Conservation (phyloP, 2,888 invertebrate genomes). For the Tuta absoluta region DNA sequence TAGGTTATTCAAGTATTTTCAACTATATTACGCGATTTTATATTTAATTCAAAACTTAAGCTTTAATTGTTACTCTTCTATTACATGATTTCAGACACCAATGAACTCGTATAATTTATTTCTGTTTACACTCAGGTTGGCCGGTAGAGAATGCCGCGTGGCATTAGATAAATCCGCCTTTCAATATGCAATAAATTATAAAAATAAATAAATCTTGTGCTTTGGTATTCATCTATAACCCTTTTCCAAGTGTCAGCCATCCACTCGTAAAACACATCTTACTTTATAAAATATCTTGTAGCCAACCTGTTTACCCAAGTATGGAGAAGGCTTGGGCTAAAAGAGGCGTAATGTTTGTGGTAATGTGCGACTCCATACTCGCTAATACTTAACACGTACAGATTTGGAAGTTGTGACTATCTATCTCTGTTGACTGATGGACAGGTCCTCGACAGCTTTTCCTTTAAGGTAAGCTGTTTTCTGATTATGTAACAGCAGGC, state of each 20-base stretch:
- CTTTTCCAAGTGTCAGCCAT: not conserved
- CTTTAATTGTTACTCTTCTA: too few relatives aligned
- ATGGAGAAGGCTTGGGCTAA: not conserved
- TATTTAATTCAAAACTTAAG: too few relatives aligned
- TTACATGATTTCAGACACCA: too few relatives aligned
- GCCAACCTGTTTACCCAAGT: not conserved
- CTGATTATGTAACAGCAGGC: not conserved
- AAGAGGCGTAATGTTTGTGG: slow-evolving; percentile 9
- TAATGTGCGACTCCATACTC: not conserved
- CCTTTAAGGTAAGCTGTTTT: slow-evolving; percentile 9
- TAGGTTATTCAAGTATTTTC: too few relatives aligned
- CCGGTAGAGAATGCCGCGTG: too few relatives aligned
- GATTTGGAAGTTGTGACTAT: slow-evolving; percentile 4
- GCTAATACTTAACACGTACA: slow-evolving; percentile 9
- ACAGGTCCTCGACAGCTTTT: not conserved
- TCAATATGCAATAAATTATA: too few relatives aligned
- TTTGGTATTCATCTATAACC: too few relatives aligned
- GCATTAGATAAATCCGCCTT: too few relatives aligned
- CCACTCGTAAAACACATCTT: not conserved
- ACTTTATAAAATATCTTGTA: not conserved
- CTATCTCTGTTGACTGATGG: slow-evolving; percentile 1
- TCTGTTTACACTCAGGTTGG: too few relatives aligned
- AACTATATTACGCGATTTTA: too few relatives aligned
- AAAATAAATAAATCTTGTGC: too few relatives aligned
- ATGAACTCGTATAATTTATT: too few relatives aligned